phyloP scores from a whole-genome alignment of 2,797 vertebrate species.

The Phalloptychus januarius region DNA sequence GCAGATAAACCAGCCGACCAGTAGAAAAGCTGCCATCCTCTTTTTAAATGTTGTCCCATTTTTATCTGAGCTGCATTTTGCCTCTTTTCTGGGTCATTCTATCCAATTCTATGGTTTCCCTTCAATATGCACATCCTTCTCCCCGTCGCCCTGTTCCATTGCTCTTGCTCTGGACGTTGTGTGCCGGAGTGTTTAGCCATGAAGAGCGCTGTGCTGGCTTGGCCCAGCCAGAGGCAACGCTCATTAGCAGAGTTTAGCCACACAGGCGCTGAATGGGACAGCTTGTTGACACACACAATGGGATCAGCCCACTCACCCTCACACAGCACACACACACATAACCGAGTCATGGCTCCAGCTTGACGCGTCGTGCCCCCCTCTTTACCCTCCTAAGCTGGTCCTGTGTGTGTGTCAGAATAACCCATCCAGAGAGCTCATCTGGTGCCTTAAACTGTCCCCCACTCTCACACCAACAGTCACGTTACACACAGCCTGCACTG shows the following conservation, averaged over 20 bases:
- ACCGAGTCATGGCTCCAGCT: constrained; percentile 73
- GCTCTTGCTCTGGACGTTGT: constrained; percentile 26
- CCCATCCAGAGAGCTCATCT: constrained; percentile 52
- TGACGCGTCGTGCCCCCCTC: constrained; percentile 72
- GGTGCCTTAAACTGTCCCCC: constrained; percentile 45
- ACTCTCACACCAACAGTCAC: constrained; percentile 25
- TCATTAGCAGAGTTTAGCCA: constrained; percentile 84
- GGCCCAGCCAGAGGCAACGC: constrained; percentile 75
- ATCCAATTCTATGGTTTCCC: constrained; percentile 31
- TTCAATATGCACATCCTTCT: constrained; percentile 29
- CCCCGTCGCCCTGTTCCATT: constrained; percentile 3
- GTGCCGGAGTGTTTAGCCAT: constrained; percentile 53
- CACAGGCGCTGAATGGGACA: constrained; percentile 78
- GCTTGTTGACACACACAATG: constrained; percentile 83
- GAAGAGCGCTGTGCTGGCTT: constrained; percentile 51
- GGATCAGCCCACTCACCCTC: constrained; percentile 71
- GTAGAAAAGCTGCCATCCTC: background rate
- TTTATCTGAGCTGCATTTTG: constrained; percentile 39
- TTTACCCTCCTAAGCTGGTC: constrained; percentile 53
- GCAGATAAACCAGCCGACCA: background rate
- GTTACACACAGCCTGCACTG: constrained; percentile 26
- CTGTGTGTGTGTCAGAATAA: constrained; percentile 53
- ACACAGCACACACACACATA: constrained; percentile 60
- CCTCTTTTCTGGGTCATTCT: constrained; percentile 55
- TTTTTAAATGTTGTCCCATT: constrained; percentile 23